These are phyloP conservation scores for Hydra vulgaris DNA, from an alignment of 30 jellyfish, hydroid and myxozoan genomes.

Conservation along the genomic window DNA sequence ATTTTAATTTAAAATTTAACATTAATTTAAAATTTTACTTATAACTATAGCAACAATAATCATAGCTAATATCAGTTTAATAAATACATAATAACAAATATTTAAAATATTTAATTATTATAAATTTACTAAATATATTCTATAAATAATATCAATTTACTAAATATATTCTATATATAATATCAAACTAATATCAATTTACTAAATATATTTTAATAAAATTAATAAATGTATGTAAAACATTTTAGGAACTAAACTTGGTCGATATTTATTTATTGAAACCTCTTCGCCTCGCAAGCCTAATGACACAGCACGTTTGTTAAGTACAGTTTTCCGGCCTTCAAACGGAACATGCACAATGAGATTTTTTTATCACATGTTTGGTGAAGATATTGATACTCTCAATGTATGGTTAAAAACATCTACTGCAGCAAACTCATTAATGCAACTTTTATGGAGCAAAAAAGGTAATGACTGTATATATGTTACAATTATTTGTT, in stretches of 20 bases:
- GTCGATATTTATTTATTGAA: conserved; percentile 82
- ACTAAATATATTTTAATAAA: too few species aligned
- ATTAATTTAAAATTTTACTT: too few species aligned
- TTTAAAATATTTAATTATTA: too few species aligned
- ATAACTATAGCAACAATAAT: too few species aligned
- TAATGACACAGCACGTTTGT: conserved; percentile 81
- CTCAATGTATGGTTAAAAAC: conserved; percentile 48
- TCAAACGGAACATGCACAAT: conserved; percentile 53
- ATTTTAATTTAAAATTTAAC: too few species aligned
- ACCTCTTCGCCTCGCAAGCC: conserved; percentile 87
- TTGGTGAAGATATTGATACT: conserved; percentile 71
- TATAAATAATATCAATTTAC: too few species aligned
- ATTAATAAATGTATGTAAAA: too few species aligned
- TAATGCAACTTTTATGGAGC: conserved; percentile 60
- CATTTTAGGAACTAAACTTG: conserved; percentile 69
- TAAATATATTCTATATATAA: too few species aligned
- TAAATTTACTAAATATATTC: too few species aligned
- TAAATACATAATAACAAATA: too few species aligned
- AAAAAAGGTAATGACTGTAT: conserved; percentile 78
- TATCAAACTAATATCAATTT: too few species aligned
- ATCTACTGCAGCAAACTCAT: conserved; percentile 56
- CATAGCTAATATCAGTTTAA: too few species aligned
- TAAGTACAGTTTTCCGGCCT: conserved; percentile 72
- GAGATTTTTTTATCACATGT: conserved; percentile 92
- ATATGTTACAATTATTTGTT: not conserved